Base-by-base conservation (phyloP, 2,888 invertebrate species). In the Syritta pipiens region DNA sequence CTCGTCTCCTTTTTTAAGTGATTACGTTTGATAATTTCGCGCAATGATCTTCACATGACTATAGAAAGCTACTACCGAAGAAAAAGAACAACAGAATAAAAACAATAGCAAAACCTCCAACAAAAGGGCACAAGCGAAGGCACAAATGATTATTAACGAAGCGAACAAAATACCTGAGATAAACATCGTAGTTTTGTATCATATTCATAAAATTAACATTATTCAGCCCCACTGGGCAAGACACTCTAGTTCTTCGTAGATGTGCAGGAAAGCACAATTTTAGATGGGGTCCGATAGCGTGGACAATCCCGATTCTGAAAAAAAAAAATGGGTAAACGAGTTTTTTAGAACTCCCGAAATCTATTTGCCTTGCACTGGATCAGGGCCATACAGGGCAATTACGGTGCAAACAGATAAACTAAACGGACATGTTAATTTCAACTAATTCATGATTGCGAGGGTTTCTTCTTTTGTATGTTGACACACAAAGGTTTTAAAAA, bases 111-210 rank as follows among this genome's bases (percentile, higher is more conserved):
- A 17, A 24, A 57, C 24, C 59, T 26, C 35, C 44, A 57, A 48
- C 46, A 48, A 59, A 71, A 53, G 53, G 19, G 69, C 59, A 60
- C 24, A 40, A 48, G 40, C 55, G 46, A 24, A 35, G 37, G 24
- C 46, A 77, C 71, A 77, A 77, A 77, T 49, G 51, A 67, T 77
- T 77, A 72, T 71, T 59, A 77, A 77, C 77, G 65, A 72, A 77
- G 77, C 77, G 72, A 53, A 77, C 77, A 72, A 77, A 77, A 72
- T 67, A 49, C 65, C 49, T 37, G 37, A 60, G 72, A 77, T 77
- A 77, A 60, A 55, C 32, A 77, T 77, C 77, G 51, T 59, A 65
- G 72, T 71, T 77, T 77, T 77, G 72, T 77, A 59, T 48, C 35
- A 65, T 63, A 71, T 71, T 53, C 65, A 71, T 55, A 77, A 77